These are phyloP conservation scores for Drosophila tropicalis DNA, from an alignment of 1,140 invertebrate species.

Conservation along the genomic window DNA sequence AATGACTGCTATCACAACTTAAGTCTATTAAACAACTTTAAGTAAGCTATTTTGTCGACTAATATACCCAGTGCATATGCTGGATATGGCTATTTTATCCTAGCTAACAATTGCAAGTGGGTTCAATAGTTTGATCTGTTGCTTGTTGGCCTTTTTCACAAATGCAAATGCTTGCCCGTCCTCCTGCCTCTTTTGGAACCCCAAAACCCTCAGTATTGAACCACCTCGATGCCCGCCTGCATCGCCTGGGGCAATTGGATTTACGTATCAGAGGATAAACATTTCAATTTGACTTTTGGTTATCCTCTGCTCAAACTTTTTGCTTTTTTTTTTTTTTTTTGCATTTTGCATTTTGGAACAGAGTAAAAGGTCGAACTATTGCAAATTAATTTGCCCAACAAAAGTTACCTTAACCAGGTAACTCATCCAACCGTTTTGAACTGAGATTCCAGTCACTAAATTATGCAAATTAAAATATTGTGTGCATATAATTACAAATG, in stretches of 20 bases:
- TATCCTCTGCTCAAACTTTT: slow-evolving; percentile 63
- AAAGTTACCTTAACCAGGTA: slow-evolving; percentile 2
- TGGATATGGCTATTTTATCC: background rate
- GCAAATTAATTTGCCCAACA: slow-evolving; percentile 68
- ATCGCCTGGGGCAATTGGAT: slow-evolving; percentile 63
- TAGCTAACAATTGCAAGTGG: slow-evolving; percentile 5
- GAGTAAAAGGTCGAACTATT: slow-evolving; percentile 45
- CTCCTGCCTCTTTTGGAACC: background rate
- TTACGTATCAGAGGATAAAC: slow-evolving; percentile 74
- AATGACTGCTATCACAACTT: too few species aligned
- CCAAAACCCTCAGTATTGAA: background rate
- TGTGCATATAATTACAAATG: slow-evolving; percentile 77
- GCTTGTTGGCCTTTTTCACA: slow-evolving; percentile 21
- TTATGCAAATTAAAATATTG: slow-evolving; percentile 81
- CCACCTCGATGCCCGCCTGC: background rate
- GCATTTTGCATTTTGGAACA: slow-evolving; percentile 52
- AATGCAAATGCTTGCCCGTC: slow-evolving; percentile 38
- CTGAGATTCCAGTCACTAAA: slow-evolving; percentile 60
- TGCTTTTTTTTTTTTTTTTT: too few species aligned
- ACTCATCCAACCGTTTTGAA: slow-evolving; percentile 3
- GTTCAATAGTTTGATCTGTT: slow-evolving; percentile 8
- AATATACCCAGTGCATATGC: background rate
- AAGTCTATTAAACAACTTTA: background rate
- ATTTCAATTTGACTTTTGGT: slow-evolving; percentile 66
- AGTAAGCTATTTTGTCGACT: background rate